Evolutionary conservation across 2,797 vertebrate species (phyloP).

Genomic region (Muscicapa striata): DNA sequence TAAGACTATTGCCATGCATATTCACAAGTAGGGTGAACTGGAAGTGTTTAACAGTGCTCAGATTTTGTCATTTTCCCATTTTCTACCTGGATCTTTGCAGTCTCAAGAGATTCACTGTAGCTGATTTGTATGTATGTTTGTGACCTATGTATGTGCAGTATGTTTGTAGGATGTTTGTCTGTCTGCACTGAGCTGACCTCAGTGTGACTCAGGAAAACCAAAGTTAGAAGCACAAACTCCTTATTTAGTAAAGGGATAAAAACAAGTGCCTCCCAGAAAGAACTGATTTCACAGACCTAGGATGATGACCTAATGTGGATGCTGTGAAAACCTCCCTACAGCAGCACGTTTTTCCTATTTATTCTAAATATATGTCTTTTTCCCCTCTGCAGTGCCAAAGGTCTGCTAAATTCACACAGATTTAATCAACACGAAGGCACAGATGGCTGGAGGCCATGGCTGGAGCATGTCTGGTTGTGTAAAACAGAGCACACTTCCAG

Average conservation of each 20-base stretch:
- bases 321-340: conserved; percentile 26
- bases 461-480: not conserved
- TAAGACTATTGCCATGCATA: not conserved
- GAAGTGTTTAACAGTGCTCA: not conserved
- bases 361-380: conserved; percentile 22
- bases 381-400: not conserved
- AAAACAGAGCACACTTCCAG: not conserved
- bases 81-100: not conserved
- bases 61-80: not conserved
- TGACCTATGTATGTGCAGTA: not conserved
- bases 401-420: conserved; percentile 17
- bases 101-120: not conserved
- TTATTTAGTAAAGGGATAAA: conserved; percentile 52
- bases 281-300: not conserved
- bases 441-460: not conserved
- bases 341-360: conserved; percentile 25
- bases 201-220: conserved; percentile 2
- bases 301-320: conserved; percentile 25
- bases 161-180: not conserved
- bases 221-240: conserved; percentile 38
- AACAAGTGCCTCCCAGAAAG: not conserved
- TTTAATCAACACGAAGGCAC: not conserved
- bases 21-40: not conserved
- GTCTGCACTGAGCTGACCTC: not conserved
- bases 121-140: not conserved